Base-by-base conservation (phyloP, 2,888 invertebrate genomes). In the Polydrusus pterygomalis region DNA sequence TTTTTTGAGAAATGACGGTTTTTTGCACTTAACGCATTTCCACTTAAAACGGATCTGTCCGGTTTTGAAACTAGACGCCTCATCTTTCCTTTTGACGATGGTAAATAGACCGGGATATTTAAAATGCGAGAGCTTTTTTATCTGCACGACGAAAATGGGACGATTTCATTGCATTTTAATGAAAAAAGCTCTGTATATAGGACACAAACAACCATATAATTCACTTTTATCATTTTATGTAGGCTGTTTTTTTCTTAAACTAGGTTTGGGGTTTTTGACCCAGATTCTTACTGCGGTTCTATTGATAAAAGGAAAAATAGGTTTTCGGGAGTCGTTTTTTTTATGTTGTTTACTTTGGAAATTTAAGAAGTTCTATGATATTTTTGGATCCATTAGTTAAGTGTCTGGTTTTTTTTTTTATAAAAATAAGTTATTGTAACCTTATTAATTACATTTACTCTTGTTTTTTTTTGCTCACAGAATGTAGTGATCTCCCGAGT, bases 211-310 rank as follows among this genome's bases (percentile, higher is more conserved):
- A 47, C 17, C 15, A 15, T 6, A 47, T 47, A 17, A 6, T 17
- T 47, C 47, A n/a, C 17, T 17, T 17, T 47, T 47, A 47, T 47
- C 47, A 47, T 47, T 17, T 6, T 47, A 9, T 47, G 13, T 47
- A 6, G 47, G 17, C 17, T 3, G 17, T 47, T 15, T 17, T 47
- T 15, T 13, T n/a, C 47, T 47, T 13, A 43, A 13, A 43, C 43
- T 43, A 43, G n/a, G 17, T n/a, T 47, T 9, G 47, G 47, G 47
- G 17, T 47, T 47, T 47, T 47, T 17, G 47, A 9, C 47, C 47
- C 9, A 47, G 17, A 47, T 47, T 47, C 8, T 3, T 15, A 5
- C 15, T 17, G n/a, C 15, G n/a, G 47, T 47, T n/a, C 47, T 47
- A 47, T 47, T 17, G 15, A 47, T 17, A 47, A 47, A 47, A 47